Base-by-base conservation (phyloP, 1,140 invertebrate genomes). In the Archegozetes longisetosus region DNA sequence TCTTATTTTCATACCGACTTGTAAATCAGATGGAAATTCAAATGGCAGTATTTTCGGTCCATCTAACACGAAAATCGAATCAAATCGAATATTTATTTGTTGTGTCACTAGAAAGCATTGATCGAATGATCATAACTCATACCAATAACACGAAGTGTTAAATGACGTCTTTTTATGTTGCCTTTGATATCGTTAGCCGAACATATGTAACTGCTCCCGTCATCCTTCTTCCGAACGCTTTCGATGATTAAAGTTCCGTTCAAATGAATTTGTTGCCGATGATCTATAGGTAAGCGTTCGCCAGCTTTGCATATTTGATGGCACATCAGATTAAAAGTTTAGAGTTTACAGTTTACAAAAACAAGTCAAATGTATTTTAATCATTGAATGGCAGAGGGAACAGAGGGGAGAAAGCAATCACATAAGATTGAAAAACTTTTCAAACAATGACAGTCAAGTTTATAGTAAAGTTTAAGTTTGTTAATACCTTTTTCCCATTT, bases 1-100 rank as follows among this genome's bases (percentile, higher is more conserved):
- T 66, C 78, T 76, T 32, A 75, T 76, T 59, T 77, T 74, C 62
- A 77, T 84, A 40, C 84, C 84, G 67, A 82, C 80, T 54, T 82
- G 78, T 56, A 84, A 80, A 32, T 80, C 80, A 24, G 61, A 50
- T 13, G 66, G 63, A 60, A 68, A 66, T 13, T 53, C 54, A 54
- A 67, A 65, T 46, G 64, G 64, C 46, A 62, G 61, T 23, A 68
- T 66, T 47, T 61, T 53, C 28, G 66, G 66, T 17, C 48, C 52
- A 40, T 65, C 64, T 62, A 27, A 29, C 13, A 24, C 25, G 25
- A 48, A 59, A 17, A 22, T n/a, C n/a, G 26, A 14, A 28, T 14
- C 27, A 27, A 4, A 46, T 9, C 55, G 3, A 49, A 20, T 22
- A 3, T 55, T 22, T 2, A 40, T 49, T 46, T 25, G 14, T 29